Base-by-base conservation (phyloP, 2,797 vertebrate genomes). In the Dallia pectoralis region DNA sequence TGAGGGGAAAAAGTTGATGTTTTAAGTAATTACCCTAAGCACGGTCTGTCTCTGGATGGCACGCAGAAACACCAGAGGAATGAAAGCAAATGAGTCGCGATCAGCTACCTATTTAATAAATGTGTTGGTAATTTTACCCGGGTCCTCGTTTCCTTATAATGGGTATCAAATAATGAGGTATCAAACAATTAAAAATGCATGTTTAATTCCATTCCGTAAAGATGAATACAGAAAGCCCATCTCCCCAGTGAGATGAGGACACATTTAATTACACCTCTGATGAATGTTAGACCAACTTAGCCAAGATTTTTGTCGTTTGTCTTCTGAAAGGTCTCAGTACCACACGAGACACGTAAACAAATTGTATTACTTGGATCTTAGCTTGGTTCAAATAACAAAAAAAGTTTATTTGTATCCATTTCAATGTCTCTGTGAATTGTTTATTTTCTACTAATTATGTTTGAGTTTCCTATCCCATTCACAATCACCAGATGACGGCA, bases 11-110 rank as follows among this genome's bases (percentile, higher is more conserved):
- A 79, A 81, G 86, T 79, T 84, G 84, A 82, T 79, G 81, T 82
- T 85, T 89, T 87, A 79, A 83, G 82, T 87, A 90, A 93, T 88
- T 87, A 86, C 83, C 77, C 73, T 73, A 70, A 59, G 77, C 76
- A 80, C 79, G 77, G 79, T 79, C 40, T 70, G 64, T 76, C 70
- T 87, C 71, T 53, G 40, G 76, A 73, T 74, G 40, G 14, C 40
- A 12, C 40, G 2, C 9, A 69, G 67, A 47, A 62, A 74, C 76
- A 32, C 69, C 59, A 80, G 69, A 71, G 64, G 36, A 53, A 3
- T 65, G 25, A 68, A 71, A 73, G 36, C 19, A 22, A 16, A 56
- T 75, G 74, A 74, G 72, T 79, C 66, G 73, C 16, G 67, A 56
- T n/a, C 36, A 64, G 77, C 81, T 77, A 40, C 63, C 27, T 82